Evolutionary conservation across 2,113 vertebrate species (phyloP).

Genomic region (Lates calcarifer): DNA sequence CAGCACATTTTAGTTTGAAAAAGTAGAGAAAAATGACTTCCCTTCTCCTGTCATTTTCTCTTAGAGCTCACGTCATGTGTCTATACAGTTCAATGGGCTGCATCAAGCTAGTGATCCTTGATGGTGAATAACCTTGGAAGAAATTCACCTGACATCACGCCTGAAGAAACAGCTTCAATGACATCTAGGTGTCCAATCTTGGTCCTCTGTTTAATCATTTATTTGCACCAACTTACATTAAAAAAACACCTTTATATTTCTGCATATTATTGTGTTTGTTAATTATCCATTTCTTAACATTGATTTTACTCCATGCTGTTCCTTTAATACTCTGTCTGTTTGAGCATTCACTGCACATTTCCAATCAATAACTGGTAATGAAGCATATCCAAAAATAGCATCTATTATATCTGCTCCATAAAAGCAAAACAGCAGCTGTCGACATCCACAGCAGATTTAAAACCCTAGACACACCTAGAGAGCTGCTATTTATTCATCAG

Average conservation of each 20-base stretch:
- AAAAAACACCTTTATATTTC: neutral
- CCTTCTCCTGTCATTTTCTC: neutral
- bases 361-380: neutral
- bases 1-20: neutral
- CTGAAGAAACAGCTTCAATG: neutral
- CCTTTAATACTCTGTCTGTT: neutral
- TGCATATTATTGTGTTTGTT: no score
- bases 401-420: neutral
- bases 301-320: neutral
- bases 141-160: neutral
- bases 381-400: neutral
- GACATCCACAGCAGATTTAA: neutral
- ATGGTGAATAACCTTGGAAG: neutral
- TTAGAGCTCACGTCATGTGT: neutral
- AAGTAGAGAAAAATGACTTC: neutral
- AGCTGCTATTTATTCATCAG: no score
- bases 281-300: no score
- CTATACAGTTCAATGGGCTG: constrained; percentile 11
- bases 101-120: neutral
- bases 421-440: constrained; percentile 25
- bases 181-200: neutral
- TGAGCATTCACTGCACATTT: neutral
- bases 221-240: no score
- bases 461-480: no score
- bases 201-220: no score